phyloP scores from a whole-genome alignment of 2,113 vertebrate genomes.

The Crotalus viridis region DNA sequence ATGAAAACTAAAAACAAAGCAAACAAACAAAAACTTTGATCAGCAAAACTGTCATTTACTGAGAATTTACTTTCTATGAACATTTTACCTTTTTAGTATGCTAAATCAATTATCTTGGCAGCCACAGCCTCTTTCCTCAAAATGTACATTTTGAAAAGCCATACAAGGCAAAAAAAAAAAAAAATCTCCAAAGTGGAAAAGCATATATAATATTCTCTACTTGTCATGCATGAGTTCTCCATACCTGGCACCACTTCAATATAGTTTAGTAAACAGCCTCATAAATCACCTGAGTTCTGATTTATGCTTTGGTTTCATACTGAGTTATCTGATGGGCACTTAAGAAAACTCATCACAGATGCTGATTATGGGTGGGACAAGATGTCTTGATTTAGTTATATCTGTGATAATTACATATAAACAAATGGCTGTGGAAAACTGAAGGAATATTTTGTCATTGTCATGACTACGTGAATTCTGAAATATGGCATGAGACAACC shows the following conservation, averaged over 20 bases:
- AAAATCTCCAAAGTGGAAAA: not conserved
- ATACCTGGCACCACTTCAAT: slow-evolving; percentile 13
- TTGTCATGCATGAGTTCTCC: slow-evolving; percentile 14
- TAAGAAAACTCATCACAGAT: not conserved
- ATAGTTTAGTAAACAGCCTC: slow-evolving; percentile 31
- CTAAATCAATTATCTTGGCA: not conserved
- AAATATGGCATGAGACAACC: not conserved
- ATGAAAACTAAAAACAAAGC: not conserved
- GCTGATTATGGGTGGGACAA: not conserved
- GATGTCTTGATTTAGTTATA: not conserved
- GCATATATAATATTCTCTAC: slow-evolving; percentile 16
- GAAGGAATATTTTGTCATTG: not conserved
- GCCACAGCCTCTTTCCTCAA: slow-evolving; percentile 16
- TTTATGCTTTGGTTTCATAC: slow-evolving; percentile 9
- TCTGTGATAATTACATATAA: not conserved
- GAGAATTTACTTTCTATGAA: not conserved
- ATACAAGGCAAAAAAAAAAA: not conserved
- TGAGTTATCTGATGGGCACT: slow-evolving; percentile 12
- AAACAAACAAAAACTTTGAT: not conserved
- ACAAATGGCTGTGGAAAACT: not conserved
- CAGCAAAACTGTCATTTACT: not conserved
- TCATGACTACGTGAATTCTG: not conserved
- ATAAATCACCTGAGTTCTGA: slow-evolving; percentile 22
- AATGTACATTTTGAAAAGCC: slow-evolving; percentile 7
- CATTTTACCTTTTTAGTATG: not conserved